phyloP scores from a whole-genome alignment of 2,797 vertebrate genomes.

The Ataeniobius toweri region DNA sequence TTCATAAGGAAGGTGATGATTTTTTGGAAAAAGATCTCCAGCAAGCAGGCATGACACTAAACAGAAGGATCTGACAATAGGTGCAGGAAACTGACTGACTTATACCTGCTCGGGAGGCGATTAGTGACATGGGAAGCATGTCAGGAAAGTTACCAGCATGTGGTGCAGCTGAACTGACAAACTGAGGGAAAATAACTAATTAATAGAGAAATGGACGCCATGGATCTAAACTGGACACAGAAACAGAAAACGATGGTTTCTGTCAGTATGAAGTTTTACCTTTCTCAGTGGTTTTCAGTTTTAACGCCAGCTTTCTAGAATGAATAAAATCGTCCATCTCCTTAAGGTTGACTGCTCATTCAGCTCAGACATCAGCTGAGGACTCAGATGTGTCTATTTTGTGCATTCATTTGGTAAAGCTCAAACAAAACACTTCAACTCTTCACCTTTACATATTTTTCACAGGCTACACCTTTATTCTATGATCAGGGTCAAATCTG shows the following conservation, averaged over 20 bases:
- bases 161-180: too few relatives aligned
- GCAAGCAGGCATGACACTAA: too few relatives aligned
- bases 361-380: not conserved
- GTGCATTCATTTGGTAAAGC: not conserved
- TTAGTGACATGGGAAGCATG: too few relatives aligned
- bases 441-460: not conserved
- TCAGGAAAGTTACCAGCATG: too few relatives aligned
- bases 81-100: too few relatives aligned
- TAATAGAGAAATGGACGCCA: too few relatives aligned
- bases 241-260: not conserved
- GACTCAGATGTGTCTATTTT: not conserved
- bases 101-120: too few relatives aligned
- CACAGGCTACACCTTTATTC: not conserved
- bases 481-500: not conserved
- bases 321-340: not conserved
- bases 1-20: too few relatives aligned
- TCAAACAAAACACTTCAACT: not conserved
- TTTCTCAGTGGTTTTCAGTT: not conserved
- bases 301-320: not conserved
- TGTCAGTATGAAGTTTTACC: not conserved
- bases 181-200: too few relatives aligned
- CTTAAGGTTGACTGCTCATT: not conserved
- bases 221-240: too few relatives aligned
- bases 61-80: too few relatives aligned
- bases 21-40: too few relatives aligned